Evolutionary conservation across 2,797 vertebrate species (phyloP).

Genomic region (Protonibea diacanthus): DNA sequence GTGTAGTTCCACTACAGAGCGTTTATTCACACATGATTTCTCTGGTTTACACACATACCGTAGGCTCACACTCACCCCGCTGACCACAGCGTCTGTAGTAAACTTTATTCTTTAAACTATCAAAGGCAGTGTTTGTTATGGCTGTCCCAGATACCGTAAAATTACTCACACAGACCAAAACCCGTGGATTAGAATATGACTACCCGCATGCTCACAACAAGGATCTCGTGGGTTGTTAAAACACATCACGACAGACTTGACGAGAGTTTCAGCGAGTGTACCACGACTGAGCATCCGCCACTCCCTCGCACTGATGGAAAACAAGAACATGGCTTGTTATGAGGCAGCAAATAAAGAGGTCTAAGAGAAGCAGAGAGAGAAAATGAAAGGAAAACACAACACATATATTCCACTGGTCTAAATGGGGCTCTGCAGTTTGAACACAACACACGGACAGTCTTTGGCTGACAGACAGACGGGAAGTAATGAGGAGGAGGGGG

Average conservation of each 20-base stretch:
- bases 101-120: constrained; percentile 23
- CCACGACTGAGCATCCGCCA: constrained; percentile 49
- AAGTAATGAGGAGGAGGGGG: constrained; percentile 33
- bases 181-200: constrained; percentile 19
- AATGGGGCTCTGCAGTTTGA: constrained; percentile 74
- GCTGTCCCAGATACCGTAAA: constrained; percentile 11
- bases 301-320: constrained; percentile 62
- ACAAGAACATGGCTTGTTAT: constrained; percentile 66
- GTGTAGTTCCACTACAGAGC: too few species aligned
- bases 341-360: constrained; percentile 74
- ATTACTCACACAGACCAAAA: constrained; percentile 35
- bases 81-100: background rate
- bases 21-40: background rate
- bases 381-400: constrained; percentile 78
- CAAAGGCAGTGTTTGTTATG: constrained; percentile 30
- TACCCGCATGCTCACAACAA: constrained; percentile 19
- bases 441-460: constrained; percentile 61
- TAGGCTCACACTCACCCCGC: background rate
- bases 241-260: constrained; percentile 8
- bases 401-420: constrained; percentile 83
- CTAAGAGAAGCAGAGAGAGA: constrained; percentile 67
- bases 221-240: constrained; percentile 19
- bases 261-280: constrained; percentile 3
- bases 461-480: constrained; percentile 57
- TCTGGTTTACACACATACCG: background rate